Conservation (phyloP, 23 tunicate genomes). For the Botrylloides violaceus region DNA sequence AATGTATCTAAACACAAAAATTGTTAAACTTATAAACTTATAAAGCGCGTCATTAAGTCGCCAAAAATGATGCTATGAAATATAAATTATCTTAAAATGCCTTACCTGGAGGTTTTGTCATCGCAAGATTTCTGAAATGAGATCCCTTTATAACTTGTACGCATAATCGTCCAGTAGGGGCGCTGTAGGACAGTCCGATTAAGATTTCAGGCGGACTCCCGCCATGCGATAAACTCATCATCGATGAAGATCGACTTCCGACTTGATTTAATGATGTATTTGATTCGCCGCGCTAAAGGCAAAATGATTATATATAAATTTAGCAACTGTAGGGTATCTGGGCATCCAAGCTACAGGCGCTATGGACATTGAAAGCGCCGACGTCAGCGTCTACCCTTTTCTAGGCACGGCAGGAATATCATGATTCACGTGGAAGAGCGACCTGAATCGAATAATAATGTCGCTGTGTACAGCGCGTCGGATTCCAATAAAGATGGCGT, state of each 20-base stretch:
- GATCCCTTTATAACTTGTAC: slow-evolving; percentile 92
- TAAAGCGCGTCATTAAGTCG: neutral
- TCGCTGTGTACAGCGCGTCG: too few species aligned
- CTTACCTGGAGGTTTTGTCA: slow-evolving; percentile 75
- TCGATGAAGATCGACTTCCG: slow-evolving; percentile 33
- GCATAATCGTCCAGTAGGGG: slow-evolving; percentile 83
- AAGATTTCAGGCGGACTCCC: slow-evolving; percentile 88
- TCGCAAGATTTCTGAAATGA: slow-evolving; percentile 69
- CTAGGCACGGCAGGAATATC: too few species aligned
- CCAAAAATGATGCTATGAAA: neutral
- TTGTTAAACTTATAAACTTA: neutral
- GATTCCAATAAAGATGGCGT: neutral
- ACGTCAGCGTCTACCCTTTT: too few species aligned
- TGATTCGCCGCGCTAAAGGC: slow-evolving; percentile 47
- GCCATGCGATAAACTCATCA: slow-evolving; percentile 58
- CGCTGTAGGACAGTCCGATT: slow-evolving; percentile 63
- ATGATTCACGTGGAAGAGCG: too few species aligned
- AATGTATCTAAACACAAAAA: slow-evolving; percentile 50
- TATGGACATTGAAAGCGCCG: too few species aligned
- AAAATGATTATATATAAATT: too few species aligned
- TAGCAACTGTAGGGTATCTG: too few species aligned
- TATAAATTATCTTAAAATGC: neutral
- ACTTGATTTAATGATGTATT: slow-evolving; percentile 14
- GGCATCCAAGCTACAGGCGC: too few species aligned
- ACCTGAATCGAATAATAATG: too few species aligned